Evolutionary conservation across 64 coral and sea anemone species (phyloP).

Genomic region (Anthopleura sola): DNA sequence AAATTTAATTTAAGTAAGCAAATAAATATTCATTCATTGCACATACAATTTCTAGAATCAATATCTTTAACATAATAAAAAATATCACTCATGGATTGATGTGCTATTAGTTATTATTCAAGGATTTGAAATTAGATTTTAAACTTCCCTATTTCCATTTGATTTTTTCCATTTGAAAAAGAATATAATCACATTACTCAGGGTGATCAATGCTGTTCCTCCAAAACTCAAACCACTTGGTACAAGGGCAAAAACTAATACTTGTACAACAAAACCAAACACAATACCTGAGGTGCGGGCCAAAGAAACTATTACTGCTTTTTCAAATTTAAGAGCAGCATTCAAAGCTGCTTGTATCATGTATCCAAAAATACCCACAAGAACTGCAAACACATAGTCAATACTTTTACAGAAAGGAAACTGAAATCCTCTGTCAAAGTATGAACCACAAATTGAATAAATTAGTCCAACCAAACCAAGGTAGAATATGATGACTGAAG

Average conservation of each 20-base stretch:
- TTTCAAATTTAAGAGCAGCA: conserved; percentile 36
- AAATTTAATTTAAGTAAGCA: too few species aligned
- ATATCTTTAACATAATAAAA: too few species aligned
- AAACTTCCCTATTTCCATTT: not conserved
- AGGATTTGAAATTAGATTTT: too few species aligned
- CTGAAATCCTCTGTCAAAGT: conserved; percentile 32
- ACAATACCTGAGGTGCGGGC: conserved; percentile 37
- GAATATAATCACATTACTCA: conserved; percentile 52
- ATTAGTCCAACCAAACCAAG: conserved; percentile 28
- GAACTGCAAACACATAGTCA: conserved; percentile 27
- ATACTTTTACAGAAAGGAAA: conserved; percentile 47
- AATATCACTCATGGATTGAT: too few species aligned
- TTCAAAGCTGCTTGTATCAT: conserved; percentile 6
- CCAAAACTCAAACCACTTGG: conserved; percentile 43
- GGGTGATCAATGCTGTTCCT: conserved; percentile 25
- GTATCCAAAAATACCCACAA: conserved; percentile 17
- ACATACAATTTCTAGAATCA: too few species aligned
- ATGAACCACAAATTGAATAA: not conserved
- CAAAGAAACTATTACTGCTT: conserved; percentile 37
- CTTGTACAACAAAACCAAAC: conserved; percentile 41
- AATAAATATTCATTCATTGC: too few species aligned
- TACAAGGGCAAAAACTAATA: not conserved
- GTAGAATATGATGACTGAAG: conserved; percentile 49
- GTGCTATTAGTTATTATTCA: too few species aligned
- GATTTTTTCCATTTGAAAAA: conserved; percentile 18